Conservation (phyloP, 1,140 invertebrate species). For the Bombus breviceps region DNA sequence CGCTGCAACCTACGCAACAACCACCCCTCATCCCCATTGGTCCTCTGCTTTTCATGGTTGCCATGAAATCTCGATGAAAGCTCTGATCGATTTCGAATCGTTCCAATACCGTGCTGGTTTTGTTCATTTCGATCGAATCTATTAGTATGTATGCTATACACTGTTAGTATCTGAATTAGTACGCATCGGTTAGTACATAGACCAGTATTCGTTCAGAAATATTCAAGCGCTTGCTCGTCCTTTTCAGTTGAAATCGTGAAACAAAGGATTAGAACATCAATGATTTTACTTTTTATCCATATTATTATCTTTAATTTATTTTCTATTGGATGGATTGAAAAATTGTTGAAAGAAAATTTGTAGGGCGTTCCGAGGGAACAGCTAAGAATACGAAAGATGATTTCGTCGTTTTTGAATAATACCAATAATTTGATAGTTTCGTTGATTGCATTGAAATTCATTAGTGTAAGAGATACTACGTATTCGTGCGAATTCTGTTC, state of each 20-base stretch:
- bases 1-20: slow-evolving; percentile 27
- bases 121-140: neutral
- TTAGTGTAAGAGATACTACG: neutral
- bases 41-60: neutral
- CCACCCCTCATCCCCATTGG: neutral
- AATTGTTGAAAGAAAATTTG: no score
- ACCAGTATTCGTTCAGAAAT: no score
- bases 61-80: neutral
- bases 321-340: no score
- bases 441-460: neutral
- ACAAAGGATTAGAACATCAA: no score
- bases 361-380: no score
- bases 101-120: neutral
- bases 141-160: neutral
- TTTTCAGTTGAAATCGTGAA: no score
- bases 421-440: neutral
- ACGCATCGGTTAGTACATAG: neutral
- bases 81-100: neutral
- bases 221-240: no score
- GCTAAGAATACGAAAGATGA: neutral
- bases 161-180: neutral
- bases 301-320: no score
- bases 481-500: neutral
- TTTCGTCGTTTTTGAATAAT: neutral
- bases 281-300: no score